Conservation (phyloP, 2,113 vertebrate species). For the Tachuris rubrigastra region DNA sequence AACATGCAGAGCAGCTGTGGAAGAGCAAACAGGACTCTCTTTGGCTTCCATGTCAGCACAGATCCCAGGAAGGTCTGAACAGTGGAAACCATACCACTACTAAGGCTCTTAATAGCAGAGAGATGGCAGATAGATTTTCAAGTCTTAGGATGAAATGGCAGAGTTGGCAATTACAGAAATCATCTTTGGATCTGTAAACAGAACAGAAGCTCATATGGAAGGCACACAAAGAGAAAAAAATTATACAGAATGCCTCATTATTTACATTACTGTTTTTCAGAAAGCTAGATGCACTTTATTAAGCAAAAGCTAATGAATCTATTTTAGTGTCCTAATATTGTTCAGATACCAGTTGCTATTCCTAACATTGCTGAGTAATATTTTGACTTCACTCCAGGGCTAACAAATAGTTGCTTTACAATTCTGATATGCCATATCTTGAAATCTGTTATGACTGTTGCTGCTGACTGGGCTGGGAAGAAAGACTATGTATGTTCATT, state of each 20-base stretch:
- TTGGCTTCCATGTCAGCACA: not conserved
- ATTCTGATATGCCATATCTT: not conserved
- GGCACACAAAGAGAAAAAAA: not conserved
- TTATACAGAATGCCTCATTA: not conserved
- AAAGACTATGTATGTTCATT: not conserved
- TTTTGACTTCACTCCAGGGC: conserved; percentile 11
- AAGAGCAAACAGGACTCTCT: not conserved
- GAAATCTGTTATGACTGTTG: conserved; percentile 25
- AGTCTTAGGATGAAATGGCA: not conserved
- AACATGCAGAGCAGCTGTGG: not conserved
- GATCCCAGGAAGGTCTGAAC: not conserved
- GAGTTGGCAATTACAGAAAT: not conserved
- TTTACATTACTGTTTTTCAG: not conserved
- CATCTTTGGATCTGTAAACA: not conserved
- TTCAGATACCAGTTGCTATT: conserved; percentile 7
- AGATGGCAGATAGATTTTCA: not conserved
- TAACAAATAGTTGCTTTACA: conserved; percentile 17
- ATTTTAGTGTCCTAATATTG: not conserved
- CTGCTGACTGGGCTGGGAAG: not conserved
- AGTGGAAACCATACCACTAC: fast-evolving
- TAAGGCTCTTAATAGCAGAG: not conserved
- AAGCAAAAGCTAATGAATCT: not conserved
- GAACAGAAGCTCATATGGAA: not conserved
- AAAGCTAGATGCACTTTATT: not conserved
- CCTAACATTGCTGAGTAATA: conserved; percentile 42